Conservation (phyloP, 23 tunicate genomes). For the Styela clava region DNA sequence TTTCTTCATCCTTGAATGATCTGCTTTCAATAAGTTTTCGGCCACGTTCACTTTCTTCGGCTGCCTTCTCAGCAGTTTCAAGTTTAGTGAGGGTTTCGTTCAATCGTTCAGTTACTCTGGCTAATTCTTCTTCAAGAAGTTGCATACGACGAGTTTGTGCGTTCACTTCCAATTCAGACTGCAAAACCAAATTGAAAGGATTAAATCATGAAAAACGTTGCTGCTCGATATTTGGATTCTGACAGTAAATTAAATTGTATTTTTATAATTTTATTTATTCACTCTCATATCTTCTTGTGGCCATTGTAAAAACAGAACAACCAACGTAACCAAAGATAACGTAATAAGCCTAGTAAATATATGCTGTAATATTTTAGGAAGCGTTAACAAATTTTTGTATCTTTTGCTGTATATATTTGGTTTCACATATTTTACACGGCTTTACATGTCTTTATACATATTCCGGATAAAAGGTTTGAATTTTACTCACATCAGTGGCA, state of each 20-base stretch:
- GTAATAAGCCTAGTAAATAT: no score
- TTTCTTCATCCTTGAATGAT: conserved; percentile 97
- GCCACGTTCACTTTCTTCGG: conserved; percentile 95
- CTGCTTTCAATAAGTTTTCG: conserved; percentile 88
- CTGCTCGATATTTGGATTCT: background rate
- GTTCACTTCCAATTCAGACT: conserved; percentile 99
- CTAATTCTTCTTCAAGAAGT: conserved; percentile 97
- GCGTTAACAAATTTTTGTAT: no score
- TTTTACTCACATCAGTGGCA: conserved; percentile 73
- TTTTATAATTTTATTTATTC: no score
- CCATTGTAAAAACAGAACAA: no score
- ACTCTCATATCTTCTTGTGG: no score
- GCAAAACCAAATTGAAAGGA: background rate
- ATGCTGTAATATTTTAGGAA: no score
- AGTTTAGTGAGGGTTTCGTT: conserved; percentile 90
- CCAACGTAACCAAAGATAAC: no score
- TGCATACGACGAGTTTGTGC: conserved; percentile 99
- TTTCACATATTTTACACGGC: no score
- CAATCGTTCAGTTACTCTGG: conserved; percentile 84
- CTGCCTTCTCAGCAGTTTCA: conserved; percentile 91
- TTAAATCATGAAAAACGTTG: no score
- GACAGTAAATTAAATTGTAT: background rate
- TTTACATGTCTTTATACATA: no score
- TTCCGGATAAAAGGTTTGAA: no score
- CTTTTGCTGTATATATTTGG: background rate